These are phyloP conservation scores for Thysanoteuthis rhombus DNA, from an alignment of 2,888 invertebrate genomes.

Conservation along the genomic window DNA sequence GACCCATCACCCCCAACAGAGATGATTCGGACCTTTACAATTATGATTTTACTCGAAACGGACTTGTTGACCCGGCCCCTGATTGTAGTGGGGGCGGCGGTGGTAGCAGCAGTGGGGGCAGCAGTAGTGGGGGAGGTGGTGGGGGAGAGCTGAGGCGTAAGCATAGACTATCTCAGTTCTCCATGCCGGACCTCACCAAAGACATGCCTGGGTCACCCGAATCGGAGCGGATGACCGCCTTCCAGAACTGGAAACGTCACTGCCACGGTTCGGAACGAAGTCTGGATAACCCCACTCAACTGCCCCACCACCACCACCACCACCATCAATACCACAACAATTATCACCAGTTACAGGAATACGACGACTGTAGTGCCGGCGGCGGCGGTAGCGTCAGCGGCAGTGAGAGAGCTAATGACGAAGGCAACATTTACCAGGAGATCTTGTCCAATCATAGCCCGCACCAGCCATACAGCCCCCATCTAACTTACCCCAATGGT, in stretches of 20 bases:
- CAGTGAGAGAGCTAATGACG: conserved; percentile 26
- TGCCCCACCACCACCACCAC: conserved; percentile 34
- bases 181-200: conserved; percentile 66
- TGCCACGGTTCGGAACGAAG: conserved; percentile 61
- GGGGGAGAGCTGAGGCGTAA: conserved; percentile 21
- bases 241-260: conserved; percentile 43
- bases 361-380: not conserved
- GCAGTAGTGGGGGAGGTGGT: not conserved
- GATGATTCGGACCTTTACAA: conserved; percentile 35
- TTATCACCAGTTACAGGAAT: not conserved
- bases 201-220: conserved; percentile 37
- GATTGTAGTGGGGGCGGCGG: not conserved
- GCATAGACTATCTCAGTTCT: conserved; percentile 62
- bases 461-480: not conserved
- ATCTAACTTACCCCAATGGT: not conserved
- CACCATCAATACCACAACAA: conserved; percentile 36
- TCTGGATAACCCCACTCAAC: conserved; percentile 48
- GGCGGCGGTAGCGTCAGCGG: conserved; percentile 37
- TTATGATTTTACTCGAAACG: conserved; percentile 51
- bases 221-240: conserved; percentile 41
- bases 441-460: not conserved
- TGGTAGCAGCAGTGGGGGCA: not conserved
- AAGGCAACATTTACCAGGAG: conserved; percentile 24
- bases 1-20: not conserved
- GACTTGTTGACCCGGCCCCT: conserved; percentile 50